phyloP scores from a whole-genome alignment of 2,113 vertebrate species.

The Formicarius rufipectus region DNA sequence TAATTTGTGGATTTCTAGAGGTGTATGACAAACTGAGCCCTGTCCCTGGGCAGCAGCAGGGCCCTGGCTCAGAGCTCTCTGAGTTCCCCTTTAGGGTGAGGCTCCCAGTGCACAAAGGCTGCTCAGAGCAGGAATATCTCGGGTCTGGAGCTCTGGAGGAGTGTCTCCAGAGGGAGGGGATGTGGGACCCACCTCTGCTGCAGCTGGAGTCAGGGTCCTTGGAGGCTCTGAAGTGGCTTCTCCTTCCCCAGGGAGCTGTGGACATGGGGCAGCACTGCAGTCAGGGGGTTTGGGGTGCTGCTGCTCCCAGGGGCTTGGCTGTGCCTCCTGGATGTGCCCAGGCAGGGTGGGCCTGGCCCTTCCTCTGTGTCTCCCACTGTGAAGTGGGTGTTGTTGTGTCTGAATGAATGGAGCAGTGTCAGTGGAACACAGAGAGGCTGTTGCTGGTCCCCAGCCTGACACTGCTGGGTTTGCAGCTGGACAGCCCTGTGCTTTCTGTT shows the following conservation, averaged over 20 bases:
- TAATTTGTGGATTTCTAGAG: neutral
- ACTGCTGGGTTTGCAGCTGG: neutral
- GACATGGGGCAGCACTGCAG: neutral
- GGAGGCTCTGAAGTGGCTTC: neutral
- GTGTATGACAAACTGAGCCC: neutral
- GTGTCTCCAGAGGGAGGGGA: neutral
- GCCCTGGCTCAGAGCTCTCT: neutral
- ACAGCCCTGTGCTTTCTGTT: neutral
- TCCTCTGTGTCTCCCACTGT: neutral
- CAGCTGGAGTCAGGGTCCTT: neutral
- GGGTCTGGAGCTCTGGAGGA: neutral
- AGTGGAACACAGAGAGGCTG: neutral
- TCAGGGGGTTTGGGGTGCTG: neutral
- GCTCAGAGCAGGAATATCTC: conserved; percentile 8
- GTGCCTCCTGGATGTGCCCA: neutral
- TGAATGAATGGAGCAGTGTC: neutral
- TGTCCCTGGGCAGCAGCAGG: neutral
- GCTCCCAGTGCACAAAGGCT: neutral
- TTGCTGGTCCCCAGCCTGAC: neutral
- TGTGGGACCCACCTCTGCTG: neutral
- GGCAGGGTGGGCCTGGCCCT: neutral
- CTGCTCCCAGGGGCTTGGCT: neutral
- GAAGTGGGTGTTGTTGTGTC: neutral
- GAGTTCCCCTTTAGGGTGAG: neutral
- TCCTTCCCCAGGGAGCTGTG: no score